Evolutionary conservation across 1,140 invertebrate species (phyloP), one percentile per base, ranked within the genome.

Genomic region (Drosophila lacteicornis): DNA sequence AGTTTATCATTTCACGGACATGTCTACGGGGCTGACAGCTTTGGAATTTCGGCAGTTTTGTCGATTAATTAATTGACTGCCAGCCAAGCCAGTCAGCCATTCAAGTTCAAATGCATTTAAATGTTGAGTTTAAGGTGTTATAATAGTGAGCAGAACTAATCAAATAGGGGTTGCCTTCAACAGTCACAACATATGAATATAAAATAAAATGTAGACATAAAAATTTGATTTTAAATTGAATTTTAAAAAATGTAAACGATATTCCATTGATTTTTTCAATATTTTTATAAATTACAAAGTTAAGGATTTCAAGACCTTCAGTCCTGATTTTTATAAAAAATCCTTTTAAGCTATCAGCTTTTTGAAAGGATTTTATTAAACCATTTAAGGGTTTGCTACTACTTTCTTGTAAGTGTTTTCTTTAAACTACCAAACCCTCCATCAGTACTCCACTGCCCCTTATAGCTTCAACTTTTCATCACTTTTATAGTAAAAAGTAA

Each of bases 1-100:
- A 61, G 68, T 79, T 86, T 70, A 87, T 87, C 84, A 88, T 83
- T 87, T 87, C 55, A 74, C 61, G 65, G 73, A 74, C 84, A 69
- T 75, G 83, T 87, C 83, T 83, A 74, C 73, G 30, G 82, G 61
- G 61, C 75, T 80, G 80, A 74, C 84, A 77, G 76, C 75, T 79
- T 65, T 74, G 84, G 75, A 82, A 83, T 76, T 80, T 75, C 51
- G 79, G 63, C 73, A 78, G 75, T 78, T 62, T 78, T 78, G 13
- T 78, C 75, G 75, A 79, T 79, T 79, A 79, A 79, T 79, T 79
- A 79, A 79, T 79, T 79, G 75, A 70, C 75, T 50, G 57, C 27
- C 46, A 40, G 56, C 42, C 67, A 50, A 25, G 19, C 36, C 60
- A 50, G 66, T 27, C 43, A 75, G n/a, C 36, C 74, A 51, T 33